Evolutionary conservation across 2,113 vertebrate species (phyloP), one percentile per base, ranked within the genome.

Genomic region (Speoplatyrhinus poulsoni): DNA sequence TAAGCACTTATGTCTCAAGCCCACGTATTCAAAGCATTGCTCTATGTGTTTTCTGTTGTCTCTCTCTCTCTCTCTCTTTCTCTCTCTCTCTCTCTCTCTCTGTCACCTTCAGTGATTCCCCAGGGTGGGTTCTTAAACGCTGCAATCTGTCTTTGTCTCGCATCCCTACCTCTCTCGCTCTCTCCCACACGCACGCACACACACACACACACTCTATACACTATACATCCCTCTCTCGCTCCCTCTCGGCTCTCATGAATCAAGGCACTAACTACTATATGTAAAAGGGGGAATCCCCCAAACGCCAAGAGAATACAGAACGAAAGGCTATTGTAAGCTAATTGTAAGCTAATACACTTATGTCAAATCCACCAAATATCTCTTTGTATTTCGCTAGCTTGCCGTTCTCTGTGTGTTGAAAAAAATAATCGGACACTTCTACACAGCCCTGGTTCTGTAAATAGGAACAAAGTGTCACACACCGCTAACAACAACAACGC

Each of bases 61-160:
- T 72, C n/a, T 56, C 64, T 81, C 77, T 85, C 82, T 74, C 73
- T 79, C 61, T 65, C 77, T 76, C 71, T 80, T 47, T 76, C 77
- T 69, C 32, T 66, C 59, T 36, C 65, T 58, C 49, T 76, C 73
- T 80, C 66, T 32, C 70, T 74, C 77, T 72, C 83, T 87, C 80
- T 77, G 75, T 90, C 88, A 89, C 89, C 83, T 90, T 80, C 91
- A 82, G 90, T 81, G 77, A 81, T 81, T 89, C 91, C 92, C 92
- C 77, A 75, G 90, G 91, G 90, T 82, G 77, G 80, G 46, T 85
- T 85, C 84, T 90, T 92, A 92, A 93, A 92, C 89, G 90, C 88
- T 85, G 90, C 90, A 91, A 92, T 93, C 91, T 90, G 88, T 92
- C 90, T 90, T 76, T 69, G 76, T 16, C 65, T 80, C 72, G 81